These are phyloP conservation scores for Spialia ferax DNA, from an alignment of 2,888 invertebrate species.

Conservation along the genomic window DNA sequence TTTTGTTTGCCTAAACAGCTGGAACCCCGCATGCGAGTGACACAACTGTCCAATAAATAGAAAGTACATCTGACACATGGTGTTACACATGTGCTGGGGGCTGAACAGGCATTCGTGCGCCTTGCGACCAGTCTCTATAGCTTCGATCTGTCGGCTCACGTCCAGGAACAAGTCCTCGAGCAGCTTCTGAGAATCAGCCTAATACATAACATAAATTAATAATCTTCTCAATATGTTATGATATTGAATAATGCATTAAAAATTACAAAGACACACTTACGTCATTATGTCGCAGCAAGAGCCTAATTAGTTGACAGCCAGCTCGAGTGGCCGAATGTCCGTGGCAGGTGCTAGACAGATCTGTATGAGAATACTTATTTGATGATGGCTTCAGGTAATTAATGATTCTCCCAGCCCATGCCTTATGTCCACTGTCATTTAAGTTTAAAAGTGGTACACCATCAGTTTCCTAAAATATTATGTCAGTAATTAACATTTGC, in stretches of 20 bases:
- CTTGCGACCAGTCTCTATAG: constrained; percentile 90
- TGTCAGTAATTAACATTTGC: background rate
- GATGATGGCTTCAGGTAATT: constrained; percentile 95
- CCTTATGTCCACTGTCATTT: constrained; percentile 76
- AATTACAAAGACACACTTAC: constrained; percentile 71
- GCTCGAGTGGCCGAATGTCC: constrained; percentile 89
- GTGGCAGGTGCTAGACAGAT: constrained; percentile 86
- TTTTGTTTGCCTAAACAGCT: constrained; percentile 90
- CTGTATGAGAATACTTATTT: constrained; percentile 95
- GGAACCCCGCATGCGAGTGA: constrained; percentile 89
- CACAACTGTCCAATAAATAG: constrained; percentile 96
- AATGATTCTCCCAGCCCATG: constrained; percentile 89
- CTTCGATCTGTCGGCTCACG: constrained; percentile 91
- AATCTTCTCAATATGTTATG: background rate
- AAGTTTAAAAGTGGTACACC: constrained; percentile 65
- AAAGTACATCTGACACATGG: constrained; percentile 98
- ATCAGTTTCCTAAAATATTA: constrained; percentile 65
- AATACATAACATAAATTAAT: constrained; percentile 25
- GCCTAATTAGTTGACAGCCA: constrained; percentile 91
- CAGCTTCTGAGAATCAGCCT: constrained; percentile 90
- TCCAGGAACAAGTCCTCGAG: constrained; percentile 93
- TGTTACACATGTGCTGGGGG: constrained; percentile 95
- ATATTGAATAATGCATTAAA: too few relatives aligned
- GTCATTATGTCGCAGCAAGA: constrained; percentile 89
- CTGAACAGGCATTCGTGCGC: constrained; percentile 96